Base-by-base conservation (phyloP, 2,888 invertebrate genomes). In the Polymixis flavicincta region DNA sequence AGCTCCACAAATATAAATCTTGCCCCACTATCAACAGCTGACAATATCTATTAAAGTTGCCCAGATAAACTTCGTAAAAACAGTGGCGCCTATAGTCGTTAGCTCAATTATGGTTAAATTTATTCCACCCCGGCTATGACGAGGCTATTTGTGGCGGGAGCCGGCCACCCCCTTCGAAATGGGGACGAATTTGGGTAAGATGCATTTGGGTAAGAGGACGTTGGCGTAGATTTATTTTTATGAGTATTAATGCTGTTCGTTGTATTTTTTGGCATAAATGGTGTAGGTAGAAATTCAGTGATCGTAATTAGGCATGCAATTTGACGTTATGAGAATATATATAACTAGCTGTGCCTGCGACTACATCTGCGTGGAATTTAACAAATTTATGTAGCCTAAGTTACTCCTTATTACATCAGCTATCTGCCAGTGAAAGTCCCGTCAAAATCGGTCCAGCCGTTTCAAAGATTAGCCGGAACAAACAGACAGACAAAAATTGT, bases 101-200 rank as follows among this genome's bases (percentile, higher is more conserved):
- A 81, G 68, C 74, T 69, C 11, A 50, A 80, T 45, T 70, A 59
- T 63, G 67, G 80, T 70, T 79, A 81, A 83, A 83, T 70, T 74
- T 81, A 81, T 79, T 83, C 84, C 84, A 63, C 67, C 67, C 80
- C 73, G 69, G 60, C 48, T 74, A 74, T 83, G 84, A 79, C 61
- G 66, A 57, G 61, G 84, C 54, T 81, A 81, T 81, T 81, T 83
- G 28, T 32, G 79, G 73, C 66, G 42, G 32, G n/a, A 25, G 63
- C 14, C 32, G 13, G 14, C 37, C 59, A 79, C 80, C 84, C 68
- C 74, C 65, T 65, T 48, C 8, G 8, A 7, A 52, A 59, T 66
- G 42, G 55, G 65, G 22, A 50, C 28, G 45, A 55, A 59, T 74
- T 81, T 69, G 32, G 48, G 48, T 22, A 37, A 68, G 32, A 67